phyloP scores from a whole-genome alignment of 2,797 vertebrate species.

The Gymnothorax javanicus region DNA sequence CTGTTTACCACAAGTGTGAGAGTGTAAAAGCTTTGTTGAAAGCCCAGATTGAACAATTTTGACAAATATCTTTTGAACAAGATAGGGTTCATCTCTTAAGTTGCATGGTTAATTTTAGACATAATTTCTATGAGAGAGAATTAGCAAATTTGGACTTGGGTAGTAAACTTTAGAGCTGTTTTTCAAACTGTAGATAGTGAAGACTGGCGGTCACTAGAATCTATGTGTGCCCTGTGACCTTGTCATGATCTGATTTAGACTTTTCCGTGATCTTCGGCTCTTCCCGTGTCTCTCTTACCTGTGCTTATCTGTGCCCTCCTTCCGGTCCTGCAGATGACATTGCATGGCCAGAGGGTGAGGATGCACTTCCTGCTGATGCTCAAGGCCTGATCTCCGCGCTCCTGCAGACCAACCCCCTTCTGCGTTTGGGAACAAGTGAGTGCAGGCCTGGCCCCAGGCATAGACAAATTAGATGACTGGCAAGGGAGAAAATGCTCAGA shows the following conservation, averaged over 20 bases:
- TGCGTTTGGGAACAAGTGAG: slow-evolving; percentile 87
- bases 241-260: not conserved
- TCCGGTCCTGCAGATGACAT: slow-evolving; percentile 79
- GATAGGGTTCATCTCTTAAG: too few species aligned
- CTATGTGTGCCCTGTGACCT: not conserved
- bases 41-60: too few species aligned
- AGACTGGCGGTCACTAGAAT: not conserved
- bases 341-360: slow-evolving; percentile 90
- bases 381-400: slow-evolving; percentile 88
- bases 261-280: not conserved
- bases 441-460: not conserved
- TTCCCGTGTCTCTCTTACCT: slow-evolving; percentile 64
- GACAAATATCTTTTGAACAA: too few species aligned
- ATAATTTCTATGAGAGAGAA: too few species aligned
- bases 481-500: too few species aligned
- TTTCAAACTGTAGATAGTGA: not conserved
- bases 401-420: slow-evolving; percentile 87
- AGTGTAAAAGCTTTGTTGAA: too few species aligned
- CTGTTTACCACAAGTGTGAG: too few species aligned
- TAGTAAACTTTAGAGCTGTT: not conserved
- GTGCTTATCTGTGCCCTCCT: slow-evolving; percentile 25
- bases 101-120: too few species aligned
- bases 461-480: too few species aligned
- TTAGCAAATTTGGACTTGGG: too few species aligned
- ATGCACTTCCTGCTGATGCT: slow-evolving; percentile 84